phyloP scores from a whole-genome alignment of 2,797 vertebrate genomes.

The Pseudopleuronectes americanus region DNA sequence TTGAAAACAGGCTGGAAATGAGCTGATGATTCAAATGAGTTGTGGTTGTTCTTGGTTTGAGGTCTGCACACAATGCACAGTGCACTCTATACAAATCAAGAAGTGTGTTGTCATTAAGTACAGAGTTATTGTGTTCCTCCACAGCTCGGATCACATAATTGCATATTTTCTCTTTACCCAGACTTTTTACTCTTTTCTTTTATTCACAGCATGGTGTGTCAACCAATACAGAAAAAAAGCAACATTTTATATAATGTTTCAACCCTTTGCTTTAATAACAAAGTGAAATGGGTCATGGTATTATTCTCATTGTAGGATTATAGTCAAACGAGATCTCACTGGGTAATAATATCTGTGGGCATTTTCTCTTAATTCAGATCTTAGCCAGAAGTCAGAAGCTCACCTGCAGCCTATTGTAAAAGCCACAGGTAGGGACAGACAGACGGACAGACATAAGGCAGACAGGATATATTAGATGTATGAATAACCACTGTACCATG shows the following conservation, averaged over 20 bases:
- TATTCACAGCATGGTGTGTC: background rate
- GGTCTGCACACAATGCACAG: too few relatives aligned
- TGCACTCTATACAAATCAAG: too few relatives aligned
- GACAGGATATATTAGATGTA: constrained; percentile 30
- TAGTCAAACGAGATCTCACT: background rate
- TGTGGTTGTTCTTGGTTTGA: too few relatives aligned
- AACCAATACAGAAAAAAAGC: background rate
- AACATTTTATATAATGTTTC: background rate
- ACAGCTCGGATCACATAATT: background rate
- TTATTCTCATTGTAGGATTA: background rate
- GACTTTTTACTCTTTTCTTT: background rate
- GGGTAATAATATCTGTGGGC: background rate
- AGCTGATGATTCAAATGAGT: too few relatives aligned
- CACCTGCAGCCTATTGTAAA: constrained; percentile 21
- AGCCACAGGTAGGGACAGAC: background rate
- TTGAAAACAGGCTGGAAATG: too few relatives aligned
- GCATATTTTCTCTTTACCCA: background rate
- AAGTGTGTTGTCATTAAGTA: too few relatives aligned
- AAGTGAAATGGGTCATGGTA: background rate
- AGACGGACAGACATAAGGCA: background rate
- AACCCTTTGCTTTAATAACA: constrained; percentile 13
- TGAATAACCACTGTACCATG: constrained; percentile 44
- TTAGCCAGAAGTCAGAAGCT: constrained; percentile 15
- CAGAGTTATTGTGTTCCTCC: background rate
- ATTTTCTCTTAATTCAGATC: constrained; percentile 9